These are phyloP conservation scores for Circaetus cinerascens DNA, from an alignment of 2,113 vertebrate genomes.

Conservation along the genomic window DNA sequence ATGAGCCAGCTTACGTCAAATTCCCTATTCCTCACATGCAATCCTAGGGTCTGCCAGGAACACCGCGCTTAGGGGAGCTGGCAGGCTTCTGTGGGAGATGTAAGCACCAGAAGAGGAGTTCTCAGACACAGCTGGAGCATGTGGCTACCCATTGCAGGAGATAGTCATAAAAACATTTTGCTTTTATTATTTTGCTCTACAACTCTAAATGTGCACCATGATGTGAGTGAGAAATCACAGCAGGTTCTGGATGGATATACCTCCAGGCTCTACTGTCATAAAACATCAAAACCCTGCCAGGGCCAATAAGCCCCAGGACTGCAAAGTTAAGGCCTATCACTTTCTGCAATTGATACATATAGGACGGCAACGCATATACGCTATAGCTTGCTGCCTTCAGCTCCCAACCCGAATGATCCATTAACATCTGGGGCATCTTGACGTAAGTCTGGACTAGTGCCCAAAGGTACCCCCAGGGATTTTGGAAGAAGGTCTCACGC, in stretches of 20 bases:
- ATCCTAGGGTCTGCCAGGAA: neutral
- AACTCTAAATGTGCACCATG: neutral
- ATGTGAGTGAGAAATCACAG: neutral
- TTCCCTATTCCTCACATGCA: neutral
- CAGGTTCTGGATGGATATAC: neutral
- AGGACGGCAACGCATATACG: neutral
- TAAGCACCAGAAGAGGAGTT: neutral
- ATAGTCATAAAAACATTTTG: neutral
- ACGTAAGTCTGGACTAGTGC: too few relatives aligned
- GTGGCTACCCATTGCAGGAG: neutral
- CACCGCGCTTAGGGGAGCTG: neutral
- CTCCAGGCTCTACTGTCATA: neutral
- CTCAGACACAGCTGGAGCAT: neutral
- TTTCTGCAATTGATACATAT: rapidly evolving
- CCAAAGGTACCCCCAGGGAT: rapidly evolving
- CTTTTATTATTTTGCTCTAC: neutral
- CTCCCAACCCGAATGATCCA: neutral
- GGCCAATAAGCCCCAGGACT: too few relatives aligned
- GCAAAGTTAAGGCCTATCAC: neutral
- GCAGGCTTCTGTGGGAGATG: neutral
- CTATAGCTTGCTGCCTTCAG: neutral
- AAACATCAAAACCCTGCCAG: neutral
- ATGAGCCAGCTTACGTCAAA: neutral
- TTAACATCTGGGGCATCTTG: neutral
- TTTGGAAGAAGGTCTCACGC: neutral